phyloP scores from a whole-genome alignment of 2,888 invertebrate species.

The Germaria angustata region DNA sequence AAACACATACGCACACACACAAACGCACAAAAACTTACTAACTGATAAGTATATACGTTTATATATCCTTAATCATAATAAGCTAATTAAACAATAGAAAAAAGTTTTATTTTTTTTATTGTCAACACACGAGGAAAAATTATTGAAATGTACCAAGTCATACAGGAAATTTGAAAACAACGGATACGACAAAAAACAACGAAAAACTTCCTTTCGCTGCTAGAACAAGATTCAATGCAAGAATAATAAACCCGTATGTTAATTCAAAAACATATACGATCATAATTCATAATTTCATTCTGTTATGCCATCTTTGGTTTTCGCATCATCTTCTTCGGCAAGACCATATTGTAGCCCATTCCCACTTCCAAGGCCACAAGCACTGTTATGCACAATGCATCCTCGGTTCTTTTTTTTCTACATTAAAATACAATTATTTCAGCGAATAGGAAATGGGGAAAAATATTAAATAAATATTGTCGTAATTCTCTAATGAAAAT shows the following conservation, averaged over 20 bases:
- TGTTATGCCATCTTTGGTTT: slow-evolving; percentile 34
- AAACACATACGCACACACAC: not conserved
- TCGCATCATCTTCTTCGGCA: not conserved
- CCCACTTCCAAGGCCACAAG: not conserved
- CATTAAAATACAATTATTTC: slow-evolving; percentile 23
- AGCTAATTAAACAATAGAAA: slow-evolving; percentile 63
- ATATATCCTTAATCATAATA: slow-evolving; percentile 49
- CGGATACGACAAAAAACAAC: slow-evolving; percentile 68
- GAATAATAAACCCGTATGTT: slow-evolving; percentile 50
- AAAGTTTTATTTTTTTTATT: not conserved
- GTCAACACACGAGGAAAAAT: not conserved
- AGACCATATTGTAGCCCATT: slow-evolving; percentile 9
- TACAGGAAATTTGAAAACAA: slow-evolving; percentile 68
- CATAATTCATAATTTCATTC: slow-evolving; percentile 55
- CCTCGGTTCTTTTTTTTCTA: not conserved
- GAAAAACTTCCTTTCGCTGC: slow-evolving; percentile 53
- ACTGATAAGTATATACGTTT: not conserved
- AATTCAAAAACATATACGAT: slow-evolving; percentile 62
- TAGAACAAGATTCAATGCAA: slow-evolving; percentile 47
- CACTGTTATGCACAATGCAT: slow-evolving; percentile 8
- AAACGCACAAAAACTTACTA: not conserved
- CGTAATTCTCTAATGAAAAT: slow-evolving; percentile 62
- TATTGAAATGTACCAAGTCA: slow-evolving; percentile 61
- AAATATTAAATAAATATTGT: slow-evolving; percentile 42
- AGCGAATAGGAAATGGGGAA: slow-evolving; percentile 3